A percentile compares a stretch with the other conserved stretches of the same genome.
phyloP scores from a whole-genome alignment of 2,888 invertebrate species.

The Perithous albicinctus region DNA sequence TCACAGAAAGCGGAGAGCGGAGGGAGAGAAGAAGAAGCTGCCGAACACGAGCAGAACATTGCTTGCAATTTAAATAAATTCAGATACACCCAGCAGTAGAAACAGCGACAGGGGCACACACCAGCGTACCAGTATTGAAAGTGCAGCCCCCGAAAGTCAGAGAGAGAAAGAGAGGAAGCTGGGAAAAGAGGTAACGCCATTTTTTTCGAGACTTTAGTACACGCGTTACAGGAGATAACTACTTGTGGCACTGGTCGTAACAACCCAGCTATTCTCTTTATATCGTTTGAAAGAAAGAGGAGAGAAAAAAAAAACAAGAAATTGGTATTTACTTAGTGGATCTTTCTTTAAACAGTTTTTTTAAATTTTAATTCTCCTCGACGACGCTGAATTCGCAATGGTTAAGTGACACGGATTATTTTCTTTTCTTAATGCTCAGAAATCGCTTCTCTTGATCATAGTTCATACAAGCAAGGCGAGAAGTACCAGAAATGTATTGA shows the following conservation, averaged over 20 bases:
- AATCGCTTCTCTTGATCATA: background rate
- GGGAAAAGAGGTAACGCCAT: constrained; percentile 30
- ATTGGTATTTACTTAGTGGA: constrained; percentile 16
- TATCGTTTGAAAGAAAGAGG: background rate
- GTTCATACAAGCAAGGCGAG: background rate
- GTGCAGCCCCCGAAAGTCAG: constrained; percentile 33
- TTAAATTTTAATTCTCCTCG: background rate
- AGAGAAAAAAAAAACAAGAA: background rate
- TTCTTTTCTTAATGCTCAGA: constrained; percentile 33
- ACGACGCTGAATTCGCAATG: constrained; percentile 61
- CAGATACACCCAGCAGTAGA: constrained; percentile 71
- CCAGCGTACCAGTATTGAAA: constrained; percentile 33
- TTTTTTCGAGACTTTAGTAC: constrained; percentile 56
- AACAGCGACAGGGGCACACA: constrained; percentile 33
- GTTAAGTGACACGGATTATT: constrained; percentile 73
- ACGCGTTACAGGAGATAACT: constrained; percentile 61
- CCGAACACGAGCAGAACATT: constrained; percentile 84
- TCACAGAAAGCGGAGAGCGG: constrained; percentile 44
- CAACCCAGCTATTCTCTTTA: constrained; percentile 18
- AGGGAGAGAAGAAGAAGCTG: constrained; percentile 80
- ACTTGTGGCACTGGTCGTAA: constrained; percentile 28
- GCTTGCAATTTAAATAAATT: constrained; percentile 84
- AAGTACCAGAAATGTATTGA: too few relatives aligned
- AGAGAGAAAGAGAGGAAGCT: background rate
- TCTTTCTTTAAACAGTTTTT: constrained; percentile 3